Base-by-base conservation (phyloP, 2,113 vertebrate genomes). In the Archocentrus centrarchus region DNA sequence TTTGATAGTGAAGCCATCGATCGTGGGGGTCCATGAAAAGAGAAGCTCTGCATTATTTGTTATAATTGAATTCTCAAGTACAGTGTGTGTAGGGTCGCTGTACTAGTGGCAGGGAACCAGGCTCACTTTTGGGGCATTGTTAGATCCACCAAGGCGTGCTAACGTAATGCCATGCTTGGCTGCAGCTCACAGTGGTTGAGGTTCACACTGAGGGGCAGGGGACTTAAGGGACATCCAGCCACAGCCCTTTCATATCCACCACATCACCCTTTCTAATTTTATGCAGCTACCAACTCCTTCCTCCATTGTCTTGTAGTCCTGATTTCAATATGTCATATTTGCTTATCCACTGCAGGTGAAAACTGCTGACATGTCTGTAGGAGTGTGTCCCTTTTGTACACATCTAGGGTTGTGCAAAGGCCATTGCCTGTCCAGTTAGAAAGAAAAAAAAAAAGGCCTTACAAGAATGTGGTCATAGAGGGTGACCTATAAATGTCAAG, bases 151-250 rank as follows among this genome's bases (percentile, higher is more conserved):
- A 94, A 93, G 86, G 92, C 93, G 75, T 93, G 81, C 84, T 94
- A 93, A 95, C 76, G 59, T 78, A 89, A 94, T 95, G 92, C 91
- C 92, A 93, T 59, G 93, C 92, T 91, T 89, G 89, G 82, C 86
- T 93, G 92, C 85, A 64, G 82, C 75, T 89, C 85, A 86, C 88
- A 82, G 92, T 87, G 87, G 77, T 85, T 87, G 76, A 81, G 83
- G 88, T 95, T 91, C 89, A 92, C 66, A 82, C 88, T 90, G 59
- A 90, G 80, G 73, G 86, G 76, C 91, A 89, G 53, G 85, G 62
- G 77, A 91, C 90, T 93, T 90, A 73, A 91, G 89, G 88, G 89
- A 91, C 85, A 61, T 86, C 77, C 66, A 86, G 55, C 77, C 86
- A 73, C 90, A 80, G 60, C 76, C 85, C 63, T 89, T 91, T 89